phyloP scores from a whole-genome alignment of 2,888 invertebrate species.

The Drosophila suboccidentalis region DNA sequence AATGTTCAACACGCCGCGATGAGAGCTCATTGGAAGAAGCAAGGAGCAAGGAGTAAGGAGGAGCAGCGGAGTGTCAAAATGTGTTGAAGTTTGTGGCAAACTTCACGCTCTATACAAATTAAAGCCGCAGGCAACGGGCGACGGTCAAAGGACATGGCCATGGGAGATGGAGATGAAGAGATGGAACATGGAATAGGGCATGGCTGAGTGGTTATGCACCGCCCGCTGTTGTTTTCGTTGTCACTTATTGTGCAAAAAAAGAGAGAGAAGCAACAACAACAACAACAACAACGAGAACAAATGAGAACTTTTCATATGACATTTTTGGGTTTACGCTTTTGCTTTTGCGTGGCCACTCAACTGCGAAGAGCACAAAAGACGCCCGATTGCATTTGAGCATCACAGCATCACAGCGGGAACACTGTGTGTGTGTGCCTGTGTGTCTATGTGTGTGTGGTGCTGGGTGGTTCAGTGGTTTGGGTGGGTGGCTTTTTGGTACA shows the following conservation, averaged over 20 bases:
- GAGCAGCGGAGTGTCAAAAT: conserved; percentile 53
- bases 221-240: conserved; percentile 81
- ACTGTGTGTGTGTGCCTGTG: not conserved
- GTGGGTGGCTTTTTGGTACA: conserved; percentile 9
- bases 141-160: conserved; percentile 28
- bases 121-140: conserved; percentile 71
- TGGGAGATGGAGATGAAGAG: conserved; percentile 21
- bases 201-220: conserved; percentile 68
- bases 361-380: conserved; percentile 83
- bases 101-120: conserved; percentile 78
- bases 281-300: conserved; percentile 46
- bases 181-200: conserved; percentile 30
- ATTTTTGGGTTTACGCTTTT: conserved; percentile 74
- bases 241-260: conserved; percentile 74
- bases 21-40: conserved; percentile 36
- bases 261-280: conserved; percentile 37
- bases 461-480: conserved; percentile 7
- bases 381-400: conserved; percentile 70
- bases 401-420: conserved; percentile 26
- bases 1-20: conserved; percentile 67
- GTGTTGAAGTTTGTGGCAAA: conserved; percentile 74
- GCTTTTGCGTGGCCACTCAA: conserved; percentile 84
- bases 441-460: conserved; percentile 3
- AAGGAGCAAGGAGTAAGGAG: conserved; percentile 8
- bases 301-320: conserved; percentile 69